Percentiles rank a stretch among this genome's conserved stretches.
These are phyloP conservation scores for Asbolus verrucosus DNA, from an alignment of 1,140 invertebrate genomes.

Conservation along the genomic window DNA sequence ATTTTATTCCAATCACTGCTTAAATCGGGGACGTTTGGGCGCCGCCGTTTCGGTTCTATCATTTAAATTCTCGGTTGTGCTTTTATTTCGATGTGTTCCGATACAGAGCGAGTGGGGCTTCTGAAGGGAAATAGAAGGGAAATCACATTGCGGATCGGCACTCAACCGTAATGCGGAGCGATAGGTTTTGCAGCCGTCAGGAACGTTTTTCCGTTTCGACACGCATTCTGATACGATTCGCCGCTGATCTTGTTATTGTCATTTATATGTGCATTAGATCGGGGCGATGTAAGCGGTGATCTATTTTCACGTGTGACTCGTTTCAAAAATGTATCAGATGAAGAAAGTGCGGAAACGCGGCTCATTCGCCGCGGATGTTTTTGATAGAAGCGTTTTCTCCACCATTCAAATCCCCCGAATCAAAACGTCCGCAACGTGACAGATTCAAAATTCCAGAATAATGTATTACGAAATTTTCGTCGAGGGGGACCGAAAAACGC, in stretches of 20 bases:
- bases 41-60: not conserved
- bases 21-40: too few species aligned
- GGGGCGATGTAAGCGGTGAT: not conserved
- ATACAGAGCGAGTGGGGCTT: not conserved
- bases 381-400: too few species aligned
- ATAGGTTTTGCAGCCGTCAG: slow-evolving; percentile 37
- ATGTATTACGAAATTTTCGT: too few species aligned
- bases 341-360: too few species aligned
- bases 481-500: slow-evolving; percentile 6
- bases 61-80: slow-evolving; percentile 29
- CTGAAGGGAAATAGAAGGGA: slow-evolving; percentile 8
- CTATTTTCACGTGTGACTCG: too few species aligned
- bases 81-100: slow-evolving; percentile 10
- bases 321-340: too few species aligned
- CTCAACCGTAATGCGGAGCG: slow-evolving; percentile 42
- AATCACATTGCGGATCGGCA: slow-evolving; percentile 47
- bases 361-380: too few species aligned
- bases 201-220: slow-evolving; percentile 46
- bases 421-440: too few species aligned
- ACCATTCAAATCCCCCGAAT: too few species aligned
- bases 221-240: slow-evolving; percentile 29
- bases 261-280: slow-evolving; percentile 39
- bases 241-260: slow-evolving; percentile 43
- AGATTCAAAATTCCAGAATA: too few species aligned
- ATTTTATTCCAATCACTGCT: too few species aligned